A percentile compares a stretch with the other conserved stretches of the same genome.
Evolutionary conservation across 2,797 vertebrate species (phyloP).

Genomic region (Perodicticus potto): DNA sequence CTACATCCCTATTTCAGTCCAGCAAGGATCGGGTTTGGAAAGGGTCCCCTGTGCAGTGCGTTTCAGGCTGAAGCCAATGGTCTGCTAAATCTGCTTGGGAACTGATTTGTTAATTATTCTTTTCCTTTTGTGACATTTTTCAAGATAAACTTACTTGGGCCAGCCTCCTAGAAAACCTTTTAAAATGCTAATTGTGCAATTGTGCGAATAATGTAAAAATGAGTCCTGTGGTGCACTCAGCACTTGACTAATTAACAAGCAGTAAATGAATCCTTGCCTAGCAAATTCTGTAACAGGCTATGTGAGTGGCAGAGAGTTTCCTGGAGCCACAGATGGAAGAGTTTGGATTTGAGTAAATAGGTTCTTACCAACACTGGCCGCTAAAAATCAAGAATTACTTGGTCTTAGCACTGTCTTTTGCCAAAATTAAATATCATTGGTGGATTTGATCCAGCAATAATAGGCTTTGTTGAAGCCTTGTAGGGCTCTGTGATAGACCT

Average conservation of each 20-base stretch:
- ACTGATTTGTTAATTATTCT: conserved; percentile 84
- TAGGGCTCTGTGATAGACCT: neutral
- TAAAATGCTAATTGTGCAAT: conserved; percentile 84
- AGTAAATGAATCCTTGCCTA: conserved; percentile 77
- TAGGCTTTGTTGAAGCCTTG: conserved; percentile 2
- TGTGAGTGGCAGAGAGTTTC: conserved; percentile 69
- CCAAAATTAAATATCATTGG: conserved; percentile 4
- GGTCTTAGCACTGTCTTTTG: conserved; percentile 61
- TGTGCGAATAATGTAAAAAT: conserved; percentile 83
- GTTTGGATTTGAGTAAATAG: conserved; percentile 72
- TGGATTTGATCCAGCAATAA: neutral
- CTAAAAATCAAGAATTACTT: conserved; percentile 79
- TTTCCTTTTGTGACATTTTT: conserved; percentile 80
- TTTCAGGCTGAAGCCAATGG: conserved; percentile 76
- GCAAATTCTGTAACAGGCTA: conserved; percentile 72
- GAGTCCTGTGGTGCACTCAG: conserved; percentile 77
- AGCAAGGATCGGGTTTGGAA: conserved; percentile 58
- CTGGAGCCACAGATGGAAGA: conserved; percentile 25
- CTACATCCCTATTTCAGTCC: neutral
- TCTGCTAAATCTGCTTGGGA: conserved; percentile 81
- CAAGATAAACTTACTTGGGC: conserved; percentile 82
- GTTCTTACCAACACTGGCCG: conserved; percentile 42
- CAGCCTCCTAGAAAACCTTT: conserved; percentile 82
- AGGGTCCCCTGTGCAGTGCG: neutral
- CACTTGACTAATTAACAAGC: conserved; percentile 85